Evolutionary conservation across 2,113 vertebrate genomes (phyloP).

Genomic region (Cavia porcellus): DNA sequence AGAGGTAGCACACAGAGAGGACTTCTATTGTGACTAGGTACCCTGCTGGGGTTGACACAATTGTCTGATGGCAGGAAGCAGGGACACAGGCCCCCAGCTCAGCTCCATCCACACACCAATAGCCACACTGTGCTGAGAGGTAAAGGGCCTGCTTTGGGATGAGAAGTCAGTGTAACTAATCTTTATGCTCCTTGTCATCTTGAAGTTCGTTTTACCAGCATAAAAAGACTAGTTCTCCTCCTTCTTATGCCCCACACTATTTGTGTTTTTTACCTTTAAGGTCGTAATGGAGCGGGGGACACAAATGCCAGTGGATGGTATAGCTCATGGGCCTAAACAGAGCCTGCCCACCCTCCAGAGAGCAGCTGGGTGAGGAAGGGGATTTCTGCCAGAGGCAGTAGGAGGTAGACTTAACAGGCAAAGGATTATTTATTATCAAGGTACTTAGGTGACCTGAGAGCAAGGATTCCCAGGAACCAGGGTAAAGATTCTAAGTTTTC

Average conservation of each 20-base stretch:
- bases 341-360: neutral
- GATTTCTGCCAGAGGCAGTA: neutral
- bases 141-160: neutral
- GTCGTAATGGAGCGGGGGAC: constrained; percentile 15
- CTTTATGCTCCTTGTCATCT: neutral
- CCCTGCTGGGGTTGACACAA: neutral
- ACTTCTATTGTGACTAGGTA: neutral
- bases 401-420: constrained; percentile 3
- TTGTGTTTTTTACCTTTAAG: neutral
- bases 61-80: neutral
- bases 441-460: neutral
- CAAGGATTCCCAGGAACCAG: neutral
- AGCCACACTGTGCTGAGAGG: too few relatives aligned
- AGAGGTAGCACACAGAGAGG: neutral
- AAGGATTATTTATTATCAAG: constrained; percentile 14
- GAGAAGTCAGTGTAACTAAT: neutral
- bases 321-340: constrained; percentile 22
- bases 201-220: neutral
- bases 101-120: neutral
- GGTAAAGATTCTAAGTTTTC: neutral
- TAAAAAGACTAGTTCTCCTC: neutral
- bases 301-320: neutral
- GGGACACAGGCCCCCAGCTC: neutral
- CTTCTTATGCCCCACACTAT: too few relatives aligned
- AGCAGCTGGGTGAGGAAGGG: neutral